Conservation (phyloP, 1,140 invertebrate species). For the Brachionus rotundiformis region DNA sequence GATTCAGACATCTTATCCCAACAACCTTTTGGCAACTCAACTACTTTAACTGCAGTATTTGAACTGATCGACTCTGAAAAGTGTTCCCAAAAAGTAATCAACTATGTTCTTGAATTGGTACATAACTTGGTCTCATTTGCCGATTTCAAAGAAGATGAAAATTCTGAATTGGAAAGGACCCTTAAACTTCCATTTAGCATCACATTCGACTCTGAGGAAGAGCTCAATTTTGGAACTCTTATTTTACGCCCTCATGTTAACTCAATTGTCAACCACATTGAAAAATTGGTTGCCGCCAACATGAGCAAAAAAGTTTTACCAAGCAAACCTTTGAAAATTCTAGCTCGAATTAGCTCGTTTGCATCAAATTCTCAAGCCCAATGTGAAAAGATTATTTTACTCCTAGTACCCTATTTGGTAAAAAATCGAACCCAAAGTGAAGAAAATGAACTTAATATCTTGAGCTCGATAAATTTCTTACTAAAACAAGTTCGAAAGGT, state of each 20-base stretch:
- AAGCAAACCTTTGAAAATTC: constrained; percentile 73
- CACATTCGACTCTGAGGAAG: background rate
- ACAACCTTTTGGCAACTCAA: background rate
- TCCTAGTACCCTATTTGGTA: constrained; percentile 39
- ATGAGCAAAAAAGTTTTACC: constrained; percentile 67
- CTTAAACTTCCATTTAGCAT: constrained; percentile 40
- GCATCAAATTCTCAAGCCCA: constrained; percentile 26
- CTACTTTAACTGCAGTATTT: background rate
- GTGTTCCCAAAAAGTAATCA: constrained; percentile 28
- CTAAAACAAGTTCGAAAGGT: constrained; percentile 25
- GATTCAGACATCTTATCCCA: background rate
- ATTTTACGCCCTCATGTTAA: constrained; percentile 75
- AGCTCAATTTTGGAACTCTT: constrained; percentile 71
- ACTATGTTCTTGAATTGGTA: constrained; percentile 30
- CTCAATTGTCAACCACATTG: constrained; percentile 73
- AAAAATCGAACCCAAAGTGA: constrained; percentile 47
- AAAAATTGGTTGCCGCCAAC: constrained; percentile 67
- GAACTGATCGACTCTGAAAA: constrained; percentile 28
- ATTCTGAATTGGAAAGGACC: background rate
- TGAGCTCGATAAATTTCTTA: constrained; percentile 27
- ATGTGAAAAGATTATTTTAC: constrained; percentile 42
- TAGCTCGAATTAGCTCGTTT: constrained; percentile 67
- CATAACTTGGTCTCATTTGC: constrained; percentile 50
- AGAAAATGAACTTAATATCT: constrained; percentile 46
- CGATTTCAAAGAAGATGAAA: constrained; percentile 47